Base-by-base conservation (phyloP, 1,140 invertebrate species). In the Drosophila lacertosa region DNA sequence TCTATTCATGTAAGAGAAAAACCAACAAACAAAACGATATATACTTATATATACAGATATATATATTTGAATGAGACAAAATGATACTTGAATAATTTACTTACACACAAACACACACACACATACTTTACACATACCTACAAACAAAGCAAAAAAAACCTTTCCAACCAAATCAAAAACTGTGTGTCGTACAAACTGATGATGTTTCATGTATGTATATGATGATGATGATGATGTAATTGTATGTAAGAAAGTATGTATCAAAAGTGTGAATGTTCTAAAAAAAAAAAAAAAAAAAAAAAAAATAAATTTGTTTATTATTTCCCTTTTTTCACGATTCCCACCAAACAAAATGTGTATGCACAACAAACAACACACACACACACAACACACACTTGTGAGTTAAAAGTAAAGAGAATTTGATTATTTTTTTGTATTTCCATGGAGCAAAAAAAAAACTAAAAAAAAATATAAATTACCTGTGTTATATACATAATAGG, bases 401-500 rank as follows among this genome's bases (percentile, higher is more conserved):
- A 72, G 63, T 76, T 78, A 24, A 32, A n/a, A n/a, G n/a, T n/a
- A n/a, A n/a, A n/a, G n/a, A n/a, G 3, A 44, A 50, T 63, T 63
- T 58, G 33, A 66, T 48, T 48, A 66, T 66, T 77, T 70, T 70
- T 82, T 69, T 77, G 67, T 81, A 76, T 77, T 74, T 77, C 72
- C 47, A 73, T 33, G 51, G 45, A 65, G 42, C 29, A 48, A 9
- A 10, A 54, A 10, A 54, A 50, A 33, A 24, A 22, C 48, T 44
- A 24, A 22, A 54, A 11, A 53, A 67, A 67, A 67, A n/a, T n/a
- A n/a, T n/a, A 64, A 66, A 63, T 58, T 66, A 86, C 81, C 81
- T 88, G 82, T 86, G 82, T 88, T 86, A 86, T 81, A 80, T 80
- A 73, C 39, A 65, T 67, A 69, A 76, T 77, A 84, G 81, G 81